A percentile compares a stretch with the other conserved stretches of the same genome.
Conservation (phyloP, 2,113 vertebrate species). For the Poecile atricapillus region DNA sequence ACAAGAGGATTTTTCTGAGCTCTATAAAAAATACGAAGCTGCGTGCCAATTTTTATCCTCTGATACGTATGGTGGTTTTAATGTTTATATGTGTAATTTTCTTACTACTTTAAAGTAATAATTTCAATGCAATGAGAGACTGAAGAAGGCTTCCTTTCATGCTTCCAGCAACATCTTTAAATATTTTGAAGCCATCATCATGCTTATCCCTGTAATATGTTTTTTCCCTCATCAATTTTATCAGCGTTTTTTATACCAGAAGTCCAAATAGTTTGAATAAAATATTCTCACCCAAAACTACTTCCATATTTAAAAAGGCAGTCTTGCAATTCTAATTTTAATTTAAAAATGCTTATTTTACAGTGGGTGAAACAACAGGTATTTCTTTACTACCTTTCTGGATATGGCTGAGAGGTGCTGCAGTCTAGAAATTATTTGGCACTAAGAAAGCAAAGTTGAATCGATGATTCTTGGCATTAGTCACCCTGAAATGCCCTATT, state of each 20-base stretch:
- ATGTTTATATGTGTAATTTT: not conserved
- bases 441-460: not conserved
- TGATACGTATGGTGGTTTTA: not conserved
- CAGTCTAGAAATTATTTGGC: not conserved
- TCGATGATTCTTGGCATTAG: not conserved
- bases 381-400: not conserved
- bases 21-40: not conserved
- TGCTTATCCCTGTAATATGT: not conserved
- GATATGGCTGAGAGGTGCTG: not conserved
- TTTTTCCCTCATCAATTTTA: not conserved
- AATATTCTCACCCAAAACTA: not conserved
- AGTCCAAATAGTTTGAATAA: not conserved
- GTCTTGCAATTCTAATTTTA: not conserved
- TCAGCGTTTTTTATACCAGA: not conserved
- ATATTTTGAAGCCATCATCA: not conserved
- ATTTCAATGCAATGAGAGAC: not conserved
- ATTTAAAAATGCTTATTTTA: not conserved
- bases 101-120: not conserved
- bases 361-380: not conserved
- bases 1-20: not conserved
- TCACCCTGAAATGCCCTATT: rapidly evolving
- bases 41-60: not conserved
- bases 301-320: not conserved
- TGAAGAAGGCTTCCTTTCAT: not conserved
- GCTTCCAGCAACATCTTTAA: not conserved